phyloP scores from a whole-genome alignment of 2,888 invertebrate genomes.

The Aphidoletes aphidimyza region DNA sequence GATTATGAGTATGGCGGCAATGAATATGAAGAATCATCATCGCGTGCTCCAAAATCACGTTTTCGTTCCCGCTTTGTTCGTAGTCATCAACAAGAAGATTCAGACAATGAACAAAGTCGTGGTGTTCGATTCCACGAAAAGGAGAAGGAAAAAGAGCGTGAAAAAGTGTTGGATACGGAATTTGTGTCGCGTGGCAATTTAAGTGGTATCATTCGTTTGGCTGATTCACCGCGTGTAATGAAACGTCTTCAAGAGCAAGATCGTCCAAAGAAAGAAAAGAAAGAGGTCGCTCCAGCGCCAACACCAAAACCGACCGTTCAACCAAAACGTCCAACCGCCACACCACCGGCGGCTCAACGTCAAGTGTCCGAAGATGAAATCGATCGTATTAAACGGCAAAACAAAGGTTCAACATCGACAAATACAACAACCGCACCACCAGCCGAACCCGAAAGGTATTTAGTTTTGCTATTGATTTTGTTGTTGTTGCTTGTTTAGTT shows the following conservation, averaged over 20 bases:
- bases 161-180: slow-evolving; percentile 85
- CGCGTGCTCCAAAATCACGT: slow-evolving; percentile 73
- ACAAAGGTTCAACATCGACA: slow-evolving; percentile 76
- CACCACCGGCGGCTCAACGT: slow-evolving; percentile 73
- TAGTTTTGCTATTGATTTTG: too few relatives aligned
- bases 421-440: slow-evolving; percentile 68
- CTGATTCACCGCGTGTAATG: slow-evolving; percentile 89
- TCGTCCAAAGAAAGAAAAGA: slow-evolving; percentile 78
- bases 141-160: slow-evolving; percentile 71
- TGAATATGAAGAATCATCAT: slow-evolving; percentile 74
- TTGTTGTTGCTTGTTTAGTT: background rate
- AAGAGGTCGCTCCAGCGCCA: slow-evolving; percentile 72
- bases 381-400: slow-evolving; percentile 85
- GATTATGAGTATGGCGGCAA: slow-evolving; percentile 73
- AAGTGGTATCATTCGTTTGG: slow-evolving; percentile 87
- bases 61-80: slow-evolving; percentile 79
- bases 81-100: slow-evolving; percentile 77
- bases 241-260: slow-evolving; percentile 87
- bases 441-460: slow-evolving; percentile 68
- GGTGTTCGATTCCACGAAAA: slow-evolving; percentile 75
- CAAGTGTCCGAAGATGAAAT: slow-evolving; percentile 92
- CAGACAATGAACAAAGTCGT: slow-evolving; percentile 76
- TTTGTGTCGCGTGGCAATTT: slow-evolving; percentile 87
- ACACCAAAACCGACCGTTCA: slow-evolving; percentile 68
- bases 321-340: slow-evolving; percentile 65